These are phyloP conservation scores for Numenius arquata DNA, from an alignment of 2,113 vertebrate genomes.

Conservation along the genomic window DNA sequence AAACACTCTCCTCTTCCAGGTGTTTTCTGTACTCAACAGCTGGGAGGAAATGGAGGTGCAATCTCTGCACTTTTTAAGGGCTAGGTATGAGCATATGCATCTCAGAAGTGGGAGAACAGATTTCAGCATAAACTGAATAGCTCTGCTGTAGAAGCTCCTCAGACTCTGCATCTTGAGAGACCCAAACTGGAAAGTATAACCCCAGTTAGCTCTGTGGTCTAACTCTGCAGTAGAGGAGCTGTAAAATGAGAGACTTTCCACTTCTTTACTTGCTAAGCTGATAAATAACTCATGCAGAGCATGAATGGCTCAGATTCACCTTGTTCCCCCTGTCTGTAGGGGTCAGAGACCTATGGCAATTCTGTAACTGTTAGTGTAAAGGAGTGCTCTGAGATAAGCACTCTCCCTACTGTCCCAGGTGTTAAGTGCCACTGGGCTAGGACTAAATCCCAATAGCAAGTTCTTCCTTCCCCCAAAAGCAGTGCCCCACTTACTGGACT, in stretches of 20 bases:
- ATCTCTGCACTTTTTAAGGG: not conserved
- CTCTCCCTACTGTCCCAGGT: not conserved
- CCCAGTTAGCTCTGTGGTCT: not conserved
- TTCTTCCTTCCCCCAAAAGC: not conserved
- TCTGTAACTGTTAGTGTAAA: not conserved
- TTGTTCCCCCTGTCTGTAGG: fast-evolving
- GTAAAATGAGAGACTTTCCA: not conserved
- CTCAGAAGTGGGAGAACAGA: not conserved
- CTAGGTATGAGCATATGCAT: not conserved
- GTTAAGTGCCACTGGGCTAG: not conserved
- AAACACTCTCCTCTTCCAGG: not conserved
- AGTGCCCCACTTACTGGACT: not conserved
- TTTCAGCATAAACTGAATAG: not conserved
- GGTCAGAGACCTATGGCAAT: not conserved
- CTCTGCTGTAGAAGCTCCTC: not conserved
- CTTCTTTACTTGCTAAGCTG: not conserved
- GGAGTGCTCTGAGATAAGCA: not conserved
- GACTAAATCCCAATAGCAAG: not conserved
- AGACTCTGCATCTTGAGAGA: not conserved
- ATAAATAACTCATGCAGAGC: not conserved
- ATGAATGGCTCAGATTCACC: not conserved
- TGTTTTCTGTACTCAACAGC: not conserved
- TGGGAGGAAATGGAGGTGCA: not conserved
- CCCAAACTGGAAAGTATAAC: not conserved
- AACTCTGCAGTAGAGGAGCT: not conserved